Evolutionary conservation across 2,113 vertebrate genomes (phyloP).

Genomic region (Psilopogon haemacephalus): DNA sequence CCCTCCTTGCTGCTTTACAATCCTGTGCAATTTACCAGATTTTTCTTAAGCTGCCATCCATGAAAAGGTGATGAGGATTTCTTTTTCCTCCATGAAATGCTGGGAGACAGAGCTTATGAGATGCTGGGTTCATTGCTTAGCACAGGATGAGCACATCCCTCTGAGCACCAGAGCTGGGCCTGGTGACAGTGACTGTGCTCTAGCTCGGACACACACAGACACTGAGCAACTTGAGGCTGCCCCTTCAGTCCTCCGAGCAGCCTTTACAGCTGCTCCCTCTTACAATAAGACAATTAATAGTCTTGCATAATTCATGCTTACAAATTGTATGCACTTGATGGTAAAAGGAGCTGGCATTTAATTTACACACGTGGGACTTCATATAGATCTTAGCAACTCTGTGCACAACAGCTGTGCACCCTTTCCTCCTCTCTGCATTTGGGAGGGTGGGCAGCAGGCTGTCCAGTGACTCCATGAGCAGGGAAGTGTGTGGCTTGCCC

Average conservation of each 20-base stretch:
- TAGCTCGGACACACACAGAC: neutral
- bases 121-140: neutral
- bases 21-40: neutral
- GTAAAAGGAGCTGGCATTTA: slow-evolving; percentile 70
- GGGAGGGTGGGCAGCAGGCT: neutral
- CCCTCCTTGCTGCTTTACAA: neutral
- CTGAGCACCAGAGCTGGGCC: neutral
- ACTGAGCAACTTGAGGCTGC: neutral
- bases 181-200: rapidly evolving
- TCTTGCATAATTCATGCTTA: slow-evolving; percentile 80
- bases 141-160: rapidly evolving
- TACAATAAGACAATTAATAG: slow-evolving; percentile 46
- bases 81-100: rapidly evolving
- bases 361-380: slow-evolving; percentile 45
- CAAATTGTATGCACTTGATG: slow-evolving; percentile 62
- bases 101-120: neutral
- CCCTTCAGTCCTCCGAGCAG: slow-evolving; percentile 2
- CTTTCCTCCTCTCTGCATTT: neutral
- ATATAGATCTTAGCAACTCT: neutral
- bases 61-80: neutral
- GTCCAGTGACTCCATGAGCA: neutral
- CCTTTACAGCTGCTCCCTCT: slow-evolving; percentile 48
- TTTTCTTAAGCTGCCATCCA: neutral
- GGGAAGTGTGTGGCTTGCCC: neutral
- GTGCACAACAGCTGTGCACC: rapidly evolving